A percentile compares a stretch with the other conserved stretches of the same genome.
Evolutionary conservation across 2,113 vertebrate species (phyloP).

Genomic region (Aepyceros melampus): DNA sequence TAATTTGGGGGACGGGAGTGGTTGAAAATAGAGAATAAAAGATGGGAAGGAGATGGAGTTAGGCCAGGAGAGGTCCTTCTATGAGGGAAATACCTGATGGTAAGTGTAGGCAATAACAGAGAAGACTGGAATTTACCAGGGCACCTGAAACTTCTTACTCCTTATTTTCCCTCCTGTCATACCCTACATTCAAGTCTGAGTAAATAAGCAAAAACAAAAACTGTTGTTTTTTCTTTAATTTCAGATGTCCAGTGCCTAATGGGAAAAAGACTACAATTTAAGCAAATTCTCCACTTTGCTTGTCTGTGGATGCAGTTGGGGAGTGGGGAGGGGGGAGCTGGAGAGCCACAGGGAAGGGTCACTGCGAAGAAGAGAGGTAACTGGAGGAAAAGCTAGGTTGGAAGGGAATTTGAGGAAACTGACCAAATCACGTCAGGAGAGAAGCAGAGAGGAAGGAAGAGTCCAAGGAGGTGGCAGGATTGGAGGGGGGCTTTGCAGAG

Average conservation of each 20-base stretch:
- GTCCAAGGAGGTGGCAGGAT: not conserved
- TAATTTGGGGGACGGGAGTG: not conserved
- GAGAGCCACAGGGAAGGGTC: not conserved
- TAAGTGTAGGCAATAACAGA: not conserved
- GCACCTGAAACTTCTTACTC: not conserved
- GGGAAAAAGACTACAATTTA: not conserved
- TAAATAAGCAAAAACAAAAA: not conserved
- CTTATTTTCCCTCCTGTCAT: not conserved
- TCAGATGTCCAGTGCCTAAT: not conserved
- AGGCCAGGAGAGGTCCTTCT: not conserved
- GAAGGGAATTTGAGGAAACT: not conserved
- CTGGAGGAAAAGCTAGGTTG: not conserved
- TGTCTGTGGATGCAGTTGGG: not conserved
- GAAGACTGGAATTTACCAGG: not conserved
- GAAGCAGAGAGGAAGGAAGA: not conserved
- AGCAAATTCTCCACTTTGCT: not conserved
- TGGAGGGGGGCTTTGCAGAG: not conserved
- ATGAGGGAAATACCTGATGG: not conserved
- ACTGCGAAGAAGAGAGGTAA: too few species aligned
- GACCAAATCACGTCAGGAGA: not conserved
- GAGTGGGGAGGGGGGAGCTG: not conserved
- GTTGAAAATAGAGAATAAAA: not conserved
- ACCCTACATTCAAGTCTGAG: not conserved
- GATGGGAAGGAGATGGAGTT: not conserved
- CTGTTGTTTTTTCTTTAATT: not conserved